phyloP scores from a whole-genome alignment of 2,113 vertebrate species.

The Thamnophis sirtalis region DNA sequence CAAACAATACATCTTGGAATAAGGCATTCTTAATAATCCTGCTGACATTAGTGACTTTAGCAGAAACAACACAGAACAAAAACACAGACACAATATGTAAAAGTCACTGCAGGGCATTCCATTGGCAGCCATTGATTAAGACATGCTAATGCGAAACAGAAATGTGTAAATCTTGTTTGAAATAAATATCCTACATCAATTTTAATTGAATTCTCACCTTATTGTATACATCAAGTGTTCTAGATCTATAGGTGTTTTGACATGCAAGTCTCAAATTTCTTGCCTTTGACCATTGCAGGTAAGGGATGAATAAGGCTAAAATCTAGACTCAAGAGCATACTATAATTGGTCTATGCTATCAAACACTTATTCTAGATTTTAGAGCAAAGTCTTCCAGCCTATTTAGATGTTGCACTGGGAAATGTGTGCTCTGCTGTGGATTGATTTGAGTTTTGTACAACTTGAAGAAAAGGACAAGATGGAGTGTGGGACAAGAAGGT shows the following conservation, averaged over 20 bases:
- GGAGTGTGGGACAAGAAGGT: not conserved
- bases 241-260: not conserved
- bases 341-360: not conserved
- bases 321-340: not conserved
- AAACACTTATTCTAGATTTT: not conserved
- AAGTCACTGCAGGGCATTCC: not conserved
- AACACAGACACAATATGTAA: not conserved
- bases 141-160: not conserved
- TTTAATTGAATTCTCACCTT: not conserved
- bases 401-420: not conserved
- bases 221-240: not conserved
- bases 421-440: not conserved
- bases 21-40: conserved; percentile 38
- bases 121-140: not conserved
- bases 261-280: not conserved
- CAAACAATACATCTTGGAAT: conserved; percentile 53
- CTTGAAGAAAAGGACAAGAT: not conserved
- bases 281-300: not conserved
- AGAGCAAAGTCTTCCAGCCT: not conserved
- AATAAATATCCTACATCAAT: not conserved
- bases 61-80: not conserved
- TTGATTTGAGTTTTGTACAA: not conserved
- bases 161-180: not conserved
- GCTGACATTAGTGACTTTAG: not conserved
- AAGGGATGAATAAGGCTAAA: not conserved